phyloP scores from a whole-genome alignment of 2,888 invertebrate species.

The Eupithecia subumbrata region DNA sequence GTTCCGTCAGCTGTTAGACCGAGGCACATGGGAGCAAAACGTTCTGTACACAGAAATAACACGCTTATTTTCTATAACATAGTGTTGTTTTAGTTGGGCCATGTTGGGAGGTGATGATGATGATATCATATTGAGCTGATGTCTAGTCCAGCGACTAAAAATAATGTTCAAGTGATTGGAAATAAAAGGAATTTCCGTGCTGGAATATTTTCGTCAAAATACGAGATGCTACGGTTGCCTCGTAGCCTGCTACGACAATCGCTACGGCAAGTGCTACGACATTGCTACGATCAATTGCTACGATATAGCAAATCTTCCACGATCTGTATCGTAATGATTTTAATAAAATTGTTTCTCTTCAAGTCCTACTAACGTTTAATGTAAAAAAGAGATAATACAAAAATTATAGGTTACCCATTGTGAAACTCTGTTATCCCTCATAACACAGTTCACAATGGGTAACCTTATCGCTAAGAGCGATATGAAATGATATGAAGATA shows the following conservation, averaged over 20 bases:
- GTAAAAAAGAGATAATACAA: too few species aligned
- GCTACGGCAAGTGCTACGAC: background rate
- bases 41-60: conserved; percentile 55
- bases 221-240: background rate
- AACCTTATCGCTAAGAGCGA: too few species aligned
- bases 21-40: conserved; percentile 63
- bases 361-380: background rate
- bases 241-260: background rate
- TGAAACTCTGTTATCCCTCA: too few species aligned
- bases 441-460: too few species aligned
- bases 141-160: background rate
- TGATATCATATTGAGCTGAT: background rate
- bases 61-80: background rate
- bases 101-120: background rate
- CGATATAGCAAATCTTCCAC: background rate
- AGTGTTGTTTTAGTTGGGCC: background rate
- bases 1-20: conserved; percentile 63
- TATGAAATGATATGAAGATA: too few species aligned
- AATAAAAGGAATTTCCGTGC: background rate
- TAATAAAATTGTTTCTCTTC: background rate
- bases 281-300: background rate
- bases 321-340: background rate
- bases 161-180: background rate
- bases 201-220: background rate
- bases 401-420: too few species aligned